phyloP scores from a whole-genome alignment of 2,797 vertebrate species.

The Apogon hyalosoma region DNA sequence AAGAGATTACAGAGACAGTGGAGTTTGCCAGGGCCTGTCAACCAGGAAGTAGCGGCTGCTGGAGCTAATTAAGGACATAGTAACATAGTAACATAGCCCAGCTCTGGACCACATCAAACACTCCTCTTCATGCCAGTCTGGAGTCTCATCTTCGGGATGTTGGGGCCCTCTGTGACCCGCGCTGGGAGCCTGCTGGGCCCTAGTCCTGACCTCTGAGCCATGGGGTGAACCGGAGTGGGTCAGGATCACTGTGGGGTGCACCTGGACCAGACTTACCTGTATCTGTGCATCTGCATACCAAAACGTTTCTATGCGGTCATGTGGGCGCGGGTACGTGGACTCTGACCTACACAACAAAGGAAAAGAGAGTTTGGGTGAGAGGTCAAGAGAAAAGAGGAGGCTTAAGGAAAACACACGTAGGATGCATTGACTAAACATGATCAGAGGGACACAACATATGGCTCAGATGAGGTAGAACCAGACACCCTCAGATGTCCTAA shows the following conservation, averaged over 20 bases:
- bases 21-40: constrained; percentile 78
- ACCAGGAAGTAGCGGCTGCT: constrained; percentile 88
- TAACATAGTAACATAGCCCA: constrained; percentile 86
- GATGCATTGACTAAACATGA: constrained; percentile 76
- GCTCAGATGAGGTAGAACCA: constrained; percentile 74
- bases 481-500: constrained; percentile 63
- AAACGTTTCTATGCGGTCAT: constrained; percentile 67
- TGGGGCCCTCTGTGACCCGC: constrained; percentile 77
- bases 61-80: constrained; percentile 90
- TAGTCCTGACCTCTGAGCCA: constrained; percentile 77
- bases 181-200: constrained; percentile 79
- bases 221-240: constrained; percentile 63
- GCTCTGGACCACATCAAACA: constrained; percentile 84
- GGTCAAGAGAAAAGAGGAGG: constrained; percentile 74
- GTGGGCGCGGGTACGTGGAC: constrained; percentile 66
- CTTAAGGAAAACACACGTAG: constrained; percentile 77
- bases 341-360: constrained; percentile 85
- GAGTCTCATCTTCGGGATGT: constrained; percentile 79
- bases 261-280: constrained; percentile 84
- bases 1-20: constrained; percentile 81
- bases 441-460: constrained; percentile 76
- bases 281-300: constrained; percentile 78
- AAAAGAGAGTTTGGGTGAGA: constrained; percentile 76
- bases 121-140: constrained; percentile 81
- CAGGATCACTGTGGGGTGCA: constrained; percentile 77